phyloP scores from a whole-genome alignment of 2,888 invertebrate genomes.

The Diabrotica balteata region DNA sequence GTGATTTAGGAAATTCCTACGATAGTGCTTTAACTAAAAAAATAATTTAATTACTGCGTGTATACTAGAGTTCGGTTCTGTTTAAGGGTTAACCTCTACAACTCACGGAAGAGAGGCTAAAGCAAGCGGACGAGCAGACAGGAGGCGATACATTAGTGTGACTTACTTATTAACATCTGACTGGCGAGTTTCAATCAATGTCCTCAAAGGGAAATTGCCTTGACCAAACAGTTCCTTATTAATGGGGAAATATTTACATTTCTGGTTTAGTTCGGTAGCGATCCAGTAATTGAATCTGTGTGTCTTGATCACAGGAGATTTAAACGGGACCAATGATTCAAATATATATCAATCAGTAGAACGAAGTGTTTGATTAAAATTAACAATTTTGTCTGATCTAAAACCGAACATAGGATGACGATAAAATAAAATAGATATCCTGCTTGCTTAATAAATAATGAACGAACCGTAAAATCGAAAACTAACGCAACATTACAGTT shows the following conservation, averaged over 20 bases:
- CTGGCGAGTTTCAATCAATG: slow-evolving; percentile 46
- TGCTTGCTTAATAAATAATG: too few species aligned
- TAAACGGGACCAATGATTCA: slow-evolving; percentile 7
- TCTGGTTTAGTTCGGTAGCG: slow-evolving; percentile 30
- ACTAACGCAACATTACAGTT: too few species aligned
- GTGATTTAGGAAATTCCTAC: too few species aligned
- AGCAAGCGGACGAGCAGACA: slow-evolving; percentile 33
- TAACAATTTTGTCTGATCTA: too few species aligned
- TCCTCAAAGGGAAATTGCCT: slow-evolving; percentile 47
- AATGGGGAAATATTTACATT: slow-evolving; percentile 40
- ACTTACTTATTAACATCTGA: slow-evolving; percentile 48
- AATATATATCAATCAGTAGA: neutral
- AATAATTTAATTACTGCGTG: too few species aligned
- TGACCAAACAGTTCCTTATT: slow-evolving; percentile 40
- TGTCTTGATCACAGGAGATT: slow-evolving; percentile 31
- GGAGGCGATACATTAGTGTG: slow-evolving; percentile 47
- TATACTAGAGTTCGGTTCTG: neutral
- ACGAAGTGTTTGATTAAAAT: too few species aligned
- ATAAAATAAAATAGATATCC: too few species aligned
- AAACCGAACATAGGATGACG: too few species aligned
- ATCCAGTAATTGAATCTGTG: slow-evolving; percentile 32
- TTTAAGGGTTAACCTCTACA: neutral
- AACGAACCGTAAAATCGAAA: too few species aligned
- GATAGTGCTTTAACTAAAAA: too few species aligned
- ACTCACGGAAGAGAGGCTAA: neutral